Base-by-base conservation (phyloP, 92 coral and sea anemone genomes). In the Montipora capitata region DNA sequence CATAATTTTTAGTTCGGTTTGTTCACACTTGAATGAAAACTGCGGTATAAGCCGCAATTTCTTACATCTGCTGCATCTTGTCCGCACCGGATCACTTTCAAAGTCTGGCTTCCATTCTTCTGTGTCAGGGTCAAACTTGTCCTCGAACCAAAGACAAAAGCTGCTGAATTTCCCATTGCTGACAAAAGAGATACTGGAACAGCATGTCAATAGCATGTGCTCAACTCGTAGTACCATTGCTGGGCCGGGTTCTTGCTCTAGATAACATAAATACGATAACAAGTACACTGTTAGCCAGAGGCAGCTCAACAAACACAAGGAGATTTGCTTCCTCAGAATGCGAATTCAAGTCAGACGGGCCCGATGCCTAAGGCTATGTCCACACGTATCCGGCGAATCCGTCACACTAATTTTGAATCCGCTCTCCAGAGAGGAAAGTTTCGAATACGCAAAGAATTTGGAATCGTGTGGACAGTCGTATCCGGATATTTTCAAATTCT, bases 181-280 rank as follows among this genome's bases (percentile, higher is more conserved):
- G 63, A 97, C 99, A 80, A 97, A 96, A 45, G 99, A 97, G 43
- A 94, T 87, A 75, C 94, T 97, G 49, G 99, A 97, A 76, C 99
- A 97, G 76, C 99, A 97, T 0, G 98, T 96, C 35, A 97, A 82
- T 59, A 97, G 79, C 99, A 97, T 97, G 43, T 97, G 94, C 40
- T 96, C 98, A 10, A 97, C 94, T 27, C 98, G 84, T 44, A 97
- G 83, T 17, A 97, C 97, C 94, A 97, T 77, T 15, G 98, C 98
- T 7, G 94, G 90, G 45, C 93, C 92, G 44, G 96, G 95, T 78
- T 97, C 99, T 74, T 74, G 93, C 42, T 94, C 96, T 95, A 49
- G 17, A 42, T 10, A 75, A 7, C 3, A 48, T 27, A 27, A 1
- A 27, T 1, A 1, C 2, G n/a, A 74, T 18, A 13, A 20, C 39